Base-by-base conservation (phyloP, 1,140 invertebrate species). In the Lepidurus arcticus region DNA sequence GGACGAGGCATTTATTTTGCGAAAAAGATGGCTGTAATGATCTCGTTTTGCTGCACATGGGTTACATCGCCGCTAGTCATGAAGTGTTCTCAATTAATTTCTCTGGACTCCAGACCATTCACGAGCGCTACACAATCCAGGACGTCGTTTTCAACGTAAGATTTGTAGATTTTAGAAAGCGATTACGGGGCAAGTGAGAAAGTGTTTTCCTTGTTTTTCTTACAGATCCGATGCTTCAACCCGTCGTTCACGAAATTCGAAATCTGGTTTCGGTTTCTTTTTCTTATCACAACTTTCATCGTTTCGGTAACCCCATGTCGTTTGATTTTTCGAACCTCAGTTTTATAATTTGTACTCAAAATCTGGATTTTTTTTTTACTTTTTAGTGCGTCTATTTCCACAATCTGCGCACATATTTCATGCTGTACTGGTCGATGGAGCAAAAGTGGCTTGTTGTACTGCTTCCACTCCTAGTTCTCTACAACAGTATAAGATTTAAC, bases 401-500 rank as follows among this genome's bases (percentile, higher is more conserved):
- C 85, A 91, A 91, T 0, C 86, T 99, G 76, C 88, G 94, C 82
- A 95, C 93, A 84, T 98, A 95, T 87, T 90, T 92, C 0, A 87
- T 96, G 4, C 89, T 91, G 81, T 95, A 98, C 85, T 99, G 96
- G 96, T 96, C 96, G 6, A 97, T 98, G 81, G 97, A 99, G 86
- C 96, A 99, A 83, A 96, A 95, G 85, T 98, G 96, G 96, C 91
- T 98, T 82, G 93, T 93, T 1, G 85, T 96, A 34, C 87, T 98
- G 42, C 86, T 98, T 79, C 94, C 95, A n/a, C 85, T 97, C 1
- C 87, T 98, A 1, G 87, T 98, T 76, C 87, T 97, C 26, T 97
- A 97, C 83, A 93, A 99, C 87, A 94, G 96, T 98, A 87, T 89
- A 73, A 76, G 76, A 21, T 24, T 13, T n/a, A 13, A 47, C 65